Evolutionary conservation across 2,797 vertebrate species (phyloP).

Genomic region (Sebastes kiyomatsui): DNA sequence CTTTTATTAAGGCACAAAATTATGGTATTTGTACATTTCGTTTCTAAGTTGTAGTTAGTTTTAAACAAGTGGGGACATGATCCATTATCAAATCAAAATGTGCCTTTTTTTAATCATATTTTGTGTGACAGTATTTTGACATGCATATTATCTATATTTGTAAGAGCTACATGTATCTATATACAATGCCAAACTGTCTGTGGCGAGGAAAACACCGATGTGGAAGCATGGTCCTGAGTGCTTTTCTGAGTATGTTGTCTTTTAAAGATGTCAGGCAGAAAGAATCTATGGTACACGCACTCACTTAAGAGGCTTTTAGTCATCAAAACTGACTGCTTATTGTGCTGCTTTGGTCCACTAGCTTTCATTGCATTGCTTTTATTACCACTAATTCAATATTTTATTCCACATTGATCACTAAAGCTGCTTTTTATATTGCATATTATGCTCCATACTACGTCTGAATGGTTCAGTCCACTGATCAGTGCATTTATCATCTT

Average conservation of each 20-base stretch:
- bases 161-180: not conserved
- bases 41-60: slow-evolving; percentile 31
- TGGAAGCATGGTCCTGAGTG: not conserved
- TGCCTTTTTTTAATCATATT: slow-evolving; percentile 30
- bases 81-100: slow-evolving; percentile 7
- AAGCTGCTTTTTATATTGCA: slow-evolving; percentile 34
- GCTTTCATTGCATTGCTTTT: slow-evolving; percentile 33
- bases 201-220: not conserved
- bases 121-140: slow-evolving; percentile 32
- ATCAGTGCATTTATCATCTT: slow-evolving; percentile 3
- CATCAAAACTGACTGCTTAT: slow-evolving; percentile 9
- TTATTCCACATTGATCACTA: slow-evolving; percentile 24
- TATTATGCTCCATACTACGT: not conserved
- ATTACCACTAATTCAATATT: slow-evolving; percentile 34
- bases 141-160: slow-evolving; percentile 19
- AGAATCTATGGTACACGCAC: slow-evolving; percentile 57
- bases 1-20: not conserved
- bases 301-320: not conserved
- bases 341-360: slow-evolving; percentile 49
- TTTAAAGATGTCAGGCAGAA: not conserved
- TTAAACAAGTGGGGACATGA: not conserved
- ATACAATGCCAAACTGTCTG: slow-evolving; percentile 20
- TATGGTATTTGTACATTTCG: slow-evolving; percentile 48
- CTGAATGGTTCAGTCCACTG: not conserved
- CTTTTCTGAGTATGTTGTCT: not conserved